Conservation (phyloP, 2,888 invertebrate species). For the Dinocampus coccinellae region DNA sequence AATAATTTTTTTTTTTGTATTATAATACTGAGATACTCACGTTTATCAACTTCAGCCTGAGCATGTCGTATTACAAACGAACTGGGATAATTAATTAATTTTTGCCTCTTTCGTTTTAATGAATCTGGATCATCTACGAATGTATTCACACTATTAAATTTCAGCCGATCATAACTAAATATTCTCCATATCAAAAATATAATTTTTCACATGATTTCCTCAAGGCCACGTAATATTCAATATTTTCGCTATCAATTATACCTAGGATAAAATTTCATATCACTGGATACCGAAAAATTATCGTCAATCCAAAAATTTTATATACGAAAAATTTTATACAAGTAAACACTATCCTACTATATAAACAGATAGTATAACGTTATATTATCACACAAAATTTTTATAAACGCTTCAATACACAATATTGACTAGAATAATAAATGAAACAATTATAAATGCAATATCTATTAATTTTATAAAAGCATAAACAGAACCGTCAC, state of each 20-base stretch:
- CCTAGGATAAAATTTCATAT: neutral
- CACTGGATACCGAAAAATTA: no score
- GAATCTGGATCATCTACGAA: slow-evolving; percentile 76
- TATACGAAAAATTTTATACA: neutral
- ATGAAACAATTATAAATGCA: no score
- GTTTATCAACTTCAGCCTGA: slow-evolving; percentile 69
- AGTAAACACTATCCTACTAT: no score
- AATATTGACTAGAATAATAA: no score
- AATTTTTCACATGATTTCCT: neutral
- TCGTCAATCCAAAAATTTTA: no score
- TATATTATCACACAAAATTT: no score
- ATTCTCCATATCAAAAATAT: neutral
- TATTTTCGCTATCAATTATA: neutral
- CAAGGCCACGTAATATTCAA: neutral
- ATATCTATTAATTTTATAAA: no score
- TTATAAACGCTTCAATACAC: no score
- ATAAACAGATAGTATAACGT: no score
- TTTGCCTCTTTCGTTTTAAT: slow-evolving; percentile 74
- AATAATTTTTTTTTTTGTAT: neutral
- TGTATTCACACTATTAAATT: slow-evolving; percentile 44
- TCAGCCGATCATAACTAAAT: neutral
- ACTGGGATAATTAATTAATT: slow-evolving; percentile 71
- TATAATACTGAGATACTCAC: slow-evolving; percentile 69
- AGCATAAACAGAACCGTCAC: no score
- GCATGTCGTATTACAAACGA: slow-evolving; percentile 70